Evolutionary conservation across 1,140 invertebrate species (phyloP).

Genomic region (Saccostrea glomerata): DNA sequence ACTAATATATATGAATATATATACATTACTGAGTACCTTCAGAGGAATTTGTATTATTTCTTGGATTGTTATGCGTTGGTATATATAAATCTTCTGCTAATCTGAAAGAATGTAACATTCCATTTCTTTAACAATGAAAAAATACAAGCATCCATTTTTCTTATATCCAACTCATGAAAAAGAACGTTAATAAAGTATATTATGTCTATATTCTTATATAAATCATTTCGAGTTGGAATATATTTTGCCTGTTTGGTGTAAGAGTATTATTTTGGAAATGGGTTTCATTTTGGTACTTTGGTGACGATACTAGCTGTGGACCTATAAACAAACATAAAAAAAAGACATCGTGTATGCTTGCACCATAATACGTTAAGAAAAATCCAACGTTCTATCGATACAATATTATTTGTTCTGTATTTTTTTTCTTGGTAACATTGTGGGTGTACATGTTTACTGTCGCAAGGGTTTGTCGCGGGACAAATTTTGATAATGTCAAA

Average conservation of each 20-base stretch:
- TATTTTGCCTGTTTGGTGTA: background rate
- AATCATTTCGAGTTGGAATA: too few relatives aligned
- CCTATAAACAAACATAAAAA: background rate
- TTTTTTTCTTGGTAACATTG: too few relatives aligned
- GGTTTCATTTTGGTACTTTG: conserved; percentile 40
- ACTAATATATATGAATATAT: background rate
- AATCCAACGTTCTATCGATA: too few relatives aligned
- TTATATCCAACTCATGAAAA: too few relatives aligned
- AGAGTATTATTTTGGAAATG: background rate
- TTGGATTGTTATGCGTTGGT: background rate
- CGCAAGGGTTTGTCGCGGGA: too few relatives aligned
- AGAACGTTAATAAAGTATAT: too few relatives aligned
- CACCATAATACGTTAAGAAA: too few relatives aligned
- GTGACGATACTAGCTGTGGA: conserved; percentile 42
- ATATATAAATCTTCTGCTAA: background rate
- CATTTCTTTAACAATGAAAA: background rate
- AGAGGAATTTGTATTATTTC: background rate
- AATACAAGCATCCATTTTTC: background rate
- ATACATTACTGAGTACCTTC: background rate
- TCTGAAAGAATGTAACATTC: background rate
- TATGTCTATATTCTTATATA: too few relatives aligned
- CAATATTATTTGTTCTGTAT: too few relatives aligned
- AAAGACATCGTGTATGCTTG: too few relatives aligned
- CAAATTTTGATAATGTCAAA: too few relatives aligned
- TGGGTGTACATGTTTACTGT: too few relatives aligned